These are phyloP conservation scores for Zeus faber DNA, from an alignment of 2,113 vertebrate species.

Conservation along the genomic window DNA sequence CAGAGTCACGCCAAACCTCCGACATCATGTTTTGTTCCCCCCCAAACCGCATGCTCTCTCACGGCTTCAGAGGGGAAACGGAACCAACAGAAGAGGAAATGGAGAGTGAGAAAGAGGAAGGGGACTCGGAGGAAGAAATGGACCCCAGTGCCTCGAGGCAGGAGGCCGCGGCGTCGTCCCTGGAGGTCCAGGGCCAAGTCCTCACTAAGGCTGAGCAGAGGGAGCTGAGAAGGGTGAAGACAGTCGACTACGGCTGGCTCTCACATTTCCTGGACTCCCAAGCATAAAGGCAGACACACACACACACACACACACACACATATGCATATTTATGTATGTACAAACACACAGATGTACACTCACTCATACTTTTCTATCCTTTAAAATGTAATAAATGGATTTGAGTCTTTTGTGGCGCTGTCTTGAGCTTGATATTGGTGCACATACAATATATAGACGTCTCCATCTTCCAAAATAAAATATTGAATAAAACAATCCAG, in stretches of 20 bases:
- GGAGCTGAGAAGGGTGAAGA: conserved; percentile 83
- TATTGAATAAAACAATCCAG: not conserved
- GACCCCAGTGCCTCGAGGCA: conserved; percentile 42
- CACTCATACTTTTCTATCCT: conserved; percentile 3
- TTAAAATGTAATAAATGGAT: conserved; percentile 5
- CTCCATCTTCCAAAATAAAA: not conserved
- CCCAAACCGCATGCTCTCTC: conserved; percentile 14
- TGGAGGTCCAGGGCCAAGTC: conserved; percentile 10
- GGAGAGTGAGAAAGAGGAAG: conserved; percentile 81
- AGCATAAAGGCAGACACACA: conserved; percentile 1
- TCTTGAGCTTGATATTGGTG: not conserved
- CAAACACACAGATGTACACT: not conserved
- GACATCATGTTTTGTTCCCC: too few species aligned
- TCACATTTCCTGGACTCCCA: conserved; percentile 40
- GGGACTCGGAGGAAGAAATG: conserved; percentile 79
- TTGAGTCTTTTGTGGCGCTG: not conserved
- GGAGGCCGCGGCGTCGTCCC: conserved; percentile 17
- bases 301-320: not conserved
- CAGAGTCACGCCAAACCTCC: too few species aligned
- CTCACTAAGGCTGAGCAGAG: conserved; percentile 80
- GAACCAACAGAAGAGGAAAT: conserved; percentile 75
- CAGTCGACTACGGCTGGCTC: conserved; percentile 86
- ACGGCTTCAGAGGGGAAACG: conserved; percentile 44
- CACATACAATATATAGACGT: too few species aligned
- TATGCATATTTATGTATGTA: not conserved